A percentile compares a stretch with the other conserved stretches of the same genome.
phyloP scores from a whole-genome alignment of 2,113 vertebrate species.

The Apteryx mantelli region DNA sequence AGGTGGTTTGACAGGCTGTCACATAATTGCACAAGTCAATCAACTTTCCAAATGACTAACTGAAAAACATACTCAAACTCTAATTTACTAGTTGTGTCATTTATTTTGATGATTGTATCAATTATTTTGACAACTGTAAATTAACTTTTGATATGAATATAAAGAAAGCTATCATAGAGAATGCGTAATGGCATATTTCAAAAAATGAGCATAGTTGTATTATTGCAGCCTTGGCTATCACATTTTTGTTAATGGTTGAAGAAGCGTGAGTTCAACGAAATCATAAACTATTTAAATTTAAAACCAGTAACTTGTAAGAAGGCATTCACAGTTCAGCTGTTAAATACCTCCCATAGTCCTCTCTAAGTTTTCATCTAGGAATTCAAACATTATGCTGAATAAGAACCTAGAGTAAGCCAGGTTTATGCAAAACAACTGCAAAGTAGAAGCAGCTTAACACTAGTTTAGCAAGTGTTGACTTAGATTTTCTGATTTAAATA shows the following conservation, averaged over 20 bases:
- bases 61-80: background rate
- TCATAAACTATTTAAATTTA: background rate
- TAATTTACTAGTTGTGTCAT: background rate
- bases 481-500: background rate
- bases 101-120: background rate
- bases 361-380: background rate
- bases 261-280: background rate
- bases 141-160: background rate
- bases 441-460: background rate
- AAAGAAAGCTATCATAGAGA: background rate
- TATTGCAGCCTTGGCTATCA: background rate
- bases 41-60: background rate
- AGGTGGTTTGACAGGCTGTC: background rate
- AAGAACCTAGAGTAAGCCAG: background rate
- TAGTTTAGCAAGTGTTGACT: background rate
- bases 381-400: background rate
- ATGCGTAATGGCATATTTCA: background rate
- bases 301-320: background rate
- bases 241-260: background rate
- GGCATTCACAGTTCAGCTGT: background rate
- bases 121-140: constrained; percentile 24
- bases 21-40: background rate
- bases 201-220: background rate
- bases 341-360: background rate
- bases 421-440: background rate